Conservation (phyloP, 2,888 invertebrate species). For the Eristalinus sepulchralis region DNA sequence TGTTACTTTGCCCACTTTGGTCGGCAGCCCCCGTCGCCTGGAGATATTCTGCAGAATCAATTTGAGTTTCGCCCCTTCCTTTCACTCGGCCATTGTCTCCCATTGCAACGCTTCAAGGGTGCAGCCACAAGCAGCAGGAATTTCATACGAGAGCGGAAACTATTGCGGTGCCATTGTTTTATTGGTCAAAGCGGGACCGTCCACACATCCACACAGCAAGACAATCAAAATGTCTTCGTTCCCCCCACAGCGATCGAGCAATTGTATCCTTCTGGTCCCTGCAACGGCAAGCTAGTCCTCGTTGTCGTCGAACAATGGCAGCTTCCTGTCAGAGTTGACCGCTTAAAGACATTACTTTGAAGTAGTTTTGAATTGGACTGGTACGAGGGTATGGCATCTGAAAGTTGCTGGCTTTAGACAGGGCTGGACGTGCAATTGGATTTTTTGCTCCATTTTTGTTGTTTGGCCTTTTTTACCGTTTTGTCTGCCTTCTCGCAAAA, state of each 20-base stretch:
- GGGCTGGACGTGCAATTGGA: slow-evolving; percentile 44
- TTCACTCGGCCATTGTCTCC: background rate
- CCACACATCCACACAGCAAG: slow-evolving; percentile 23
- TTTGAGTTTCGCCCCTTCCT: slow-evolving; percentile 10
- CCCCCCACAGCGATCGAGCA: slow-evolving; percentile 11
- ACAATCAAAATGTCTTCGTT: slow-evolving; percentile 50
- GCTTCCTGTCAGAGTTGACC: slow-evolving; percentile 56
- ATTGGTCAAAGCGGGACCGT: slow-evolving; percentile 53
- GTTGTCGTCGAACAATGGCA: slow-evolving; percentile 49
- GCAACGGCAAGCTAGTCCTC: background rate
- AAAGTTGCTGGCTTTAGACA: slow-evolving; percentile 30
- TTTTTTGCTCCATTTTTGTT: slow-evolving; percentile 11
- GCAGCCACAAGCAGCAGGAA: slow-evolving; percentile 8
- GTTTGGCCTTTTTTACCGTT: slow-evolving; percentile 10
- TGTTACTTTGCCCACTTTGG: slow-evolving; percentile 5
- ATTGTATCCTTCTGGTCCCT: slow-evolving; percentile 13
- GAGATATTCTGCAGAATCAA: slow-evolving; percentile 22
- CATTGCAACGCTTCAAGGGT: background rate
- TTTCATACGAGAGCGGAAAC: slow-evolving; percentile 38
- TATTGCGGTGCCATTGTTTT: slow-evolving; percentile 54
- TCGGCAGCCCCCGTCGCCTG: slow-evolving; percentile 2
- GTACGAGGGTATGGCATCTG: slow-evolving; percentile 13
- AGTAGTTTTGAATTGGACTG: slow-evolving; percentile 50
- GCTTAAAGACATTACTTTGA: slow-evolving; percentile 68
- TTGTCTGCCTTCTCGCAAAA: slow-evolving; percentile 9